A percentile compares a stretch with the other conserved stretches of the same genome.
These are phyloP conservation scores for Zootoca vivipara DNA, from an alignment of 2,113 vertebrate genomes.

Conservation along the genomic window DNA sequence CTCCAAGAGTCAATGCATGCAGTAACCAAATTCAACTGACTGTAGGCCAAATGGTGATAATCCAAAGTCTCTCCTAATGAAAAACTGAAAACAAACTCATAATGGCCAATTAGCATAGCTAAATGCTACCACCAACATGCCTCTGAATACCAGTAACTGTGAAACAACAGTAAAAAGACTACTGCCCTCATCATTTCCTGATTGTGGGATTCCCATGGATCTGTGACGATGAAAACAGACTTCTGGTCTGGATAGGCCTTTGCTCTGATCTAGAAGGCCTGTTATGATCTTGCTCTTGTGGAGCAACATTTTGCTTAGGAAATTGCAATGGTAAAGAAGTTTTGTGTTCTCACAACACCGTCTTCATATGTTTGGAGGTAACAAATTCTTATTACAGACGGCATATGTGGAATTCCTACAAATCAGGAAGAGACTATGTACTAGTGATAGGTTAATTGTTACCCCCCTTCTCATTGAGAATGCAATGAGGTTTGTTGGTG, in stretches of 20 bases:
- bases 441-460: not conserved
- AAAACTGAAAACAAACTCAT: not conserved
- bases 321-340: not conserved
- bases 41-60: not conserved
- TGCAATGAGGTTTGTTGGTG: not conserved
- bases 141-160: not conserved
- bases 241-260: not conserved
- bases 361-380: not conserved
- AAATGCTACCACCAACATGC: not conserved
- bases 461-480: not conserved
- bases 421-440: too few relatives aligned
- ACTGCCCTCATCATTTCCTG: not conserved
- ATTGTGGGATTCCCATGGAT: not conserved
- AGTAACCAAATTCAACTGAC: not conserved
- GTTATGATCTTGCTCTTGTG: not conserved
- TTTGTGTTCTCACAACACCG: not conserved
- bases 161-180: not conserved
- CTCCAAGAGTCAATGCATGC: not conserved
- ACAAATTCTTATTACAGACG: not conserved
- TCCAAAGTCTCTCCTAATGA: not conserved
- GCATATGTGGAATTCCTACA: not conserved
- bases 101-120: not conserved
- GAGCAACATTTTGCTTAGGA: not conserved
- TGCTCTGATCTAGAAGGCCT: not conserved
- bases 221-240: not conserved